Evolutionary conservation across 2,113 vertebrate species (phyloP).

Genomic region (Micronycteris hirsuta): DNA sequence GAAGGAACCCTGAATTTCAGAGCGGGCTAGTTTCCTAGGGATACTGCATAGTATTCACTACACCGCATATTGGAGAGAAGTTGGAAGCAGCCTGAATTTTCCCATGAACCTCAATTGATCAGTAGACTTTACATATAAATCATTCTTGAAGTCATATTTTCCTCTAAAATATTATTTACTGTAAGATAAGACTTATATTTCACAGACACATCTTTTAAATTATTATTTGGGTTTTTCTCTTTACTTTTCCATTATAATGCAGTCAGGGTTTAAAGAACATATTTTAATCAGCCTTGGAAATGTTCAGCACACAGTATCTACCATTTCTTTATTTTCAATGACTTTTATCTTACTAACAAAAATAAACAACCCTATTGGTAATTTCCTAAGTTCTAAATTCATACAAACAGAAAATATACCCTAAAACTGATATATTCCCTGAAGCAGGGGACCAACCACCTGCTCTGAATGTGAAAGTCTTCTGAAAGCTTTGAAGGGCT

Average conservation of each 20-base stretch:
- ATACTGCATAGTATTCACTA: not conserved
- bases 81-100: not conserved
- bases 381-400: not conserved
- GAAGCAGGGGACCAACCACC: not conserved
- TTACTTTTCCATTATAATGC: not conserved
- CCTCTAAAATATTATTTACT: not conserved
- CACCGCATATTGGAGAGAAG: not conserved
- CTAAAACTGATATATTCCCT: not conserved
- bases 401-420: not conserved
- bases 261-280: not conserved
- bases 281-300: not conserved
- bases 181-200: not conserved
- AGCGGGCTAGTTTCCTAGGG: not conserved
- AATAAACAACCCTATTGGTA: not conserved
- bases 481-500: not conserved
- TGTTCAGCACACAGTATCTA: not conserved
- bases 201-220: not conserved
- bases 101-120: not conserved
- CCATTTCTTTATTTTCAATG: not conserved
- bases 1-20: not conserved
- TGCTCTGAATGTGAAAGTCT: conserved; percentile 23
- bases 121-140: not conserved
- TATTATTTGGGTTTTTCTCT: not conserved
- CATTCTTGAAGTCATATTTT: not conserved
- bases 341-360: not conserved